These are phyloP conservation scores for Ictalurus punctatus DNA, from an alignment of 2,113 vertebrate species.

Conservation along the genomic window DNA sequence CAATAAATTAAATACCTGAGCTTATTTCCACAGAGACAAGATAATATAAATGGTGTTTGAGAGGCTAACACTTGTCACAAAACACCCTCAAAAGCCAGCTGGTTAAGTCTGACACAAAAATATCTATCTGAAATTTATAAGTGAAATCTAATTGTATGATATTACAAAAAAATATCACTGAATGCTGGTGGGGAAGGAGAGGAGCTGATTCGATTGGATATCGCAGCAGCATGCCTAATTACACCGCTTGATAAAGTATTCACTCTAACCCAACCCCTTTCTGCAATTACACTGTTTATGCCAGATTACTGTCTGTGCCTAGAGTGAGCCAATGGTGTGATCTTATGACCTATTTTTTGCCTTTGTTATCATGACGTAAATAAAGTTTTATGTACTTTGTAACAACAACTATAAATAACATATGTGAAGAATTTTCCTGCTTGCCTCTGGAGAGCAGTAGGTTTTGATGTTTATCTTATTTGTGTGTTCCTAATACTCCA, in stretches of 20 bases:
- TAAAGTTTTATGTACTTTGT: not conserved
- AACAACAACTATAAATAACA: slow-evolving; percentile 62
- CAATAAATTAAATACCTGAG: slow-evolving; percentile 5
- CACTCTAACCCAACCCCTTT: not conserved
- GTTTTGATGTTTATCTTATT: slow-evolving; percentile 74
- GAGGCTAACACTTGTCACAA: not conserved
- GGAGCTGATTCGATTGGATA: not conserved
- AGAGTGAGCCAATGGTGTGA: not conserved
- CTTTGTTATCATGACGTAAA: not conserved
- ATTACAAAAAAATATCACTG: not conserved
- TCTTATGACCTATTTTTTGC: not conserved
- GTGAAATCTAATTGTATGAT: not conserved
- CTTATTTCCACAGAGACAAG: not conserved
- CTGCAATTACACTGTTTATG: slow-evolving; percentile 11
- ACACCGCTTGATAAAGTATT: not conserved
- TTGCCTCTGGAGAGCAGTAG: slow-evolving; percentile 62
- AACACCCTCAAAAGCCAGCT: not conserved
- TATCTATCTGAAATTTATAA: not conserved
- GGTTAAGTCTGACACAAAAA: not conserved
- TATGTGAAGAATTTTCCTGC: slow-evolving; percentile 69
- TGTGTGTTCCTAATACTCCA: slow-evolving; percentile 70
- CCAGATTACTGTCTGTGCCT: not conserved
- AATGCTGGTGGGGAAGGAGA: not conserved
- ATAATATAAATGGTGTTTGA: not conserved
- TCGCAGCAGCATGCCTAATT: not conserved